phyloP scores from a whole-genome alignment of 2,113 vertebrate genomes.

The Laticauda laticaudata region DNA sequence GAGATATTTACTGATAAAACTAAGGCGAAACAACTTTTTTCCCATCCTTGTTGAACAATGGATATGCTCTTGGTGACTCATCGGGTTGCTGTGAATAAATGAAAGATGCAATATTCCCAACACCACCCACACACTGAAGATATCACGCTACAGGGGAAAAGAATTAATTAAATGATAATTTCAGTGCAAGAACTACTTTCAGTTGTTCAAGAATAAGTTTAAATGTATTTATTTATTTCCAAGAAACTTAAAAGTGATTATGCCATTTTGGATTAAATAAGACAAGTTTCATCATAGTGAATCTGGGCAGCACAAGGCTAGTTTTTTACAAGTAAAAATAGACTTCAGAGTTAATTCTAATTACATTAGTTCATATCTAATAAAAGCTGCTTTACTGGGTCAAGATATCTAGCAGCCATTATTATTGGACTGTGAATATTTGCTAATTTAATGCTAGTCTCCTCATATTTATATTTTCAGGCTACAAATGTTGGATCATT shows the following conservation, averaged over 20 bases:
- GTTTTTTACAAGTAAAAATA: background rate
- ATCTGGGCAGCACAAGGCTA: background rate
- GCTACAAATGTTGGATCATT: conserved; percentile 98
- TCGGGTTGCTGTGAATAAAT: background rate
- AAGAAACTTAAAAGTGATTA: background rate
- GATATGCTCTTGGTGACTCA: background rate
- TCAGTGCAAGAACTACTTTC: background rate
- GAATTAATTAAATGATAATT: background rate
- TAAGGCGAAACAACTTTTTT: background rate
- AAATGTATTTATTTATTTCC: background rate
- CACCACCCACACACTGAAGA: background rate
- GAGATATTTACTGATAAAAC: background rate
- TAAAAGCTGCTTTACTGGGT: background rate
- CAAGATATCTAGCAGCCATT: background rate
- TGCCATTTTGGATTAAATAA: background rate
- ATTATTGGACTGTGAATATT: background rate
- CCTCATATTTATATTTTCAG: conserved; percentile 62
- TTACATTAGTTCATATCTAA: background rate
- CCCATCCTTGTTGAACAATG: background rate
- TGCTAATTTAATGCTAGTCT: background rate
- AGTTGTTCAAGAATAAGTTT: background rate
- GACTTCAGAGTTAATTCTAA: background rate
- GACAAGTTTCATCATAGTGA: background rate
- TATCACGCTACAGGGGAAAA: background rate
- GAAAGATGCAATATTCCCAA: background rate